These are phyloP conservation scores for Osmoderma eremita DNA, from an alignment of 2,888 invertebrate species.

Conservation along the genomic window DNA sequence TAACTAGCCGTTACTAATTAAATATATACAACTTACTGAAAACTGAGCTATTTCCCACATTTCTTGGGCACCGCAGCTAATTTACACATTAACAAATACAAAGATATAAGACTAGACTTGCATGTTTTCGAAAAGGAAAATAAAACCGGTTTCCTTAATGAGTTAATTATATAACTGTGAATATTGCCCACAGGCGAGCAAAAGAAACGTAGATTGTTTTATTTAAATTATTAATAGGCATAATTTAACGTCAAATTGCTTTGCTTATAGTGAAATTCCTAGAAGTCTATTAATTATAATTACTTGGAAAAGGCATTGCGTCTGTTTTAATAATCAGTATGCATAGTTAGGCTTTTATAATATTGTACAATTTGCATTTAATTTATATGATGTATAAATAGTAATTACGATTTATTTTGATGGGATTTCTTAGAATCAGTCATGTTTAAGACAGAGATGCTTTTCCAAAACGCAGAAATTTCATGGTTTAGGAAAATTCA, in stretches of 20 bases:
- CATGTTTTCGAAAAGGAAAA: neutral
- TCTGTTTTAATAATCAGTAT: constrained; percentile 18
- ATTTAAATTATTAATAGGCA: constrained; percentile 18
- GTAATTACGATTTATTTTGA: neutral
- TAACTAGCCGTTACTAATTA: too few relatives aligned
- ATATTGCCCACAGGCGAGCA: neutral
- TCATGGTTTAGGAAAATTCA: neutral
- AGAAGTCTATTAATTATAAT: constrained; percentile 32
- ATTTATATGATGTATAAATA: neutral
- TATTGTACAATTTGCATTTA: constrained; percentile 28
- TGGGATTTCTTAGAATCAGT: neutral
- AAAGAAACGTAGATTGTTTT: constrained; percentile 19
- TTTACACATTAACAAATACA: too few relatives aligned
- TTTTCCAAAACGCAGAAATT: neutral
- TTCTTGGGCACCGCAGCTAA: too few relatives aligned
- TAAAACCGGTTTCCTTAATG: neutral
- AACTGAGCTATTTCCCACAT: too few relatives aligned
- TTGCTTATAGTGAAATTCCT: constrained; percentile 24
- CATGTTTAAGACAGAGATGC: neutral
- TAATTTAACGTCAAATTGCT: constrained; percentile 31
- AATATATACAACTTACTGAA: too few relatives aligned
- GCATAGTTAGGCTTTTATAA: constrained; percentile 18
- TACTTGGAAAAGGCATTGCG: constrained; percentile 16
- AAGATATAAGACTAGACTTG: too few relatives aligned
- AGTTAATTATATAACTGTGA: constrained; percentile 15